A percentile compares a stretch with the other conserved stretches of the same genome.
Conservation (phyloP, 2,888 invertebrate genomes). For the Nemurella pictetii region DNA sequence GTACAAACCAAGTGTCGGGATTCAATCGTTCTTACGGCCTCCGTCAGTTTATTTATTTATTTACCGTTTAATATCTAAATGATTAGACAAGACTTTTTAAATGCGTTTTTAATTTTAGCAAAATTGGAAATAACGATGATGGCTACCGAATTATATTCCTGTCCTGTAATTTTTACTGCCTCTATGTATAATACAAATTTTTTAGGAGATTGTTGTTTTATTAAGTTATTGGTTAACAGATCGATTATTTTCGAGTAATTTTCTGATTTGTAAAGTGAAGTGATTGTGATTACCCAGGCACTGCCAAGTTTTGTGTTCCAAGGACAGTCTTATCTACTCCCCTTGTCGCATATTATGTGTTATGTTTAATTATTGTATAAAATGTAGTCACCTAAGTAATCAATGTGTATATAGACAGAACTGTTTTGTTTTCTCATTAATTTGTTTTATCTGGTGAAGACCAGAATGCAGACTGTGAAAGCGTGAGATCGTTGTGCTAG, state of each 20-base stretch:
- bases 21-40: constrained; percentile 10
- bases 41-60: constrained; percentile 22
- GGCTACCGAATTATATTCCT: neutral
- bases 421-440: constrained; percentile 21
- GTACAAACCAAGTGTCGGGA: constrained; percentile 25
- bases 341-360: constrained; percentile 11
- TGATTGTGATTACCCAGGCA: constrained; percentile 33
- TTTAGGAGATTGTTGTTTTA: neutral
- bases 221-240: neutral
- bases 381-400: neutral
- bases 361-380: constrained; percentile 20
- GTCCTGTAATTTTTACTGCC: neutral
- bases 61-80: neutral
- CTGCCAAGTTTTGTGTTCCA: constrained; percentile 34
- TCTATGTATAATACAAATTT: neutral
- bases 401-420: constrained; percentile 13
- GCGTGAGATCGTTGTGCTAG: neutral
- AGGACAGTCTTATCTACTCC: constrained; percentile 10
- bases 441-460: constrained; percentile 9
- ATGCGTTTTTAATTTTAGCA: too few relatives aligned
- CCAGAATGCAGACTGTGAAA: constrained; percentile 15
- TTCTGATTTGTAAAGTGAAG: neutral
- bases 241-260: neutral
- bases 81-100: neutral
- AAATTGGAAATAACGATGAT: neutral